Conservation (phyloP, 2,797 vertebrate species). For the Phataginus tricuspis region DNA sequence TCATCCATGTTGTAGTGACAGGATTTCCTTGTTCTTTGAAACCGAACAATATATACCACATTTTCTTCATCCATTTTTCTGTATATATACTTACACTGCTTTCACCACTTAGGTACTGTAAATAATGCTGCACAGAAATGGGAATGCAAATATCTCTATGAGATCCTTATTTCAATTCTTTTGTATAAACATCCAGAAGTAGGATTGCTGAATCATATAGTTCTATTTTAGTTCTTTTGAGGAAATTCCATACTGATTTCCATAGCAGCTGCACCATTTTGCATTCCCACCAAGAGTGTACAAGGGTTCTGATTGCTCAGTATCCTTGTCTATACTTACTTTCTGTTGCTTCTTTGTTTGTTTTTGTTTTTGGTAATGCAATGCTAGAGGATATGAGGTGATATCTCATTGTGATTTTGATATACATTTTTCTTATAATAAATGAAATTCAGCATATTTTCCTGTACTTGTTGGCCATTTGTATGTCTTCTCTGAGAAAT, state of each 20-base stretch:
- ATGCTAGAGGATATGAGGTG: background rate
- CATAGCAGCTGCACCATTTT: background rate
- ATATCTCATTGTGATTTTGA: background rate
- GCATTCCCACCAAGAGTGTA: background rate
- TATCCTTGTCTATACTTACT: background rate
- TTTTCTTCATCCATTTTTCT: background rate
- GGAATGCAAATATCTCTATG: background rate
- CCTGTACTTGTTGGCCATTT: background rate
- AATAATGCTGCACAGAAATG: background rate
- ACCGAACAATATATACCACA: background rate
- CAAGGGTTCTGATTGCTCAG: background rate
- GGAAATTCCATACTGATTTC: background rate
- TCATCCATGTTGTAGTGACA: background rate
- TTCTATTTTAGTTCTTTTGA: background rate
- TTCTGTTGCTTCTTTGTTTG: background rate
- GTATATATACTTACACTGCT: background rate
- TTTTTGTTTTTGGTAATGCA: background rate
- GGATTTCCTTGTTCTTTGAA: background rate
- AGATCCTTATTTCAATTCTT: background rate
- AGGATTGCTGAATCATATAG: background rate
- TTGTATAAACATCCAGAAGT: background rate
- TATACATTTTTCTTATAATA: background rate
- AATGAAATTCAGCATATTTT: background rate
- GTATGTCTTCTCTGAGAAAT: background rate
- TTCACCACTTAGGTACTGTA: background rate